Conservation (phyloP, 2,113 vertebrate genomes). For the Turdus rufiventris region DNA sequence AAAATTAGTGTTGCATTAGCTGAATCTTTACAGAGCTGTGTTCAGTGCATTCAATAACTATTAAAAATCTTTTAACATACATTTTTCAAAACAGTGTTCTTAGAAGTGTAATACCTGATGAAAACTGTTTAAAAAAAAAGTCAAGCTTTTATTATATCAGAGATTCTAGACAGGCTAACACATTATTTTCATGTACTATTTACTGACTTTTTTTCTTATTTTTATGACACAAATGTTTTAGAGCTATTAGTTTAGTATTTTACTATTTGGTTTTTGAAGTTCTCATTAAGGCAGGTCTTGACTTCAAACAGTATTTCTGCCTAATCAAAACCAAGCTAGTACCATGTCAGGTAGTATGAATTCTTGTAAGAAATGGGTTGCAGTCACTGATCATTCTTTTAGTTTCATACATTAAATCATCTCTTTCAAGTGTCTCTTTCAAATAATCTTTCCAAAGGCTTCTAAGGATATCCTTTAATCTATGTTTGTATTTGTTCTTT, state of each 20-base stretch:
- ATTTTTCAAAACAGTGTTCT: not conserved
- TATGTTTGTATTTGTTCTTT: not conserved
- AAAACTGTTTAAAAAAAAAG: not conserved
- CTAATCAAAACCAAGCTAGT: not conserved
- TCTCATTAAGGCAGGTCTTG: not conserved
- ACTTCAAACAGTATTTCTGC: not conserved
- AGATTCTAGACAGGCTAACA: not conserved
- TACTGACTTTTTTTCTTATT: not conserved
- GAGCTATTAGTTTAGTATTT: not conserved
- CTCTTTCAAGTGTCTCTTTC: not conserved
- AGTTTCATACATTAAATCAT: not conserved
- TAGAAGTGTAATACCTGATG: not conserved
- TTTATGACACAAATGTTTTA: not conserved
- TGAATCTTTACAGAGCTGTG: not conserved
- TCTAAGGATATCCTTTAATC: conserved; percentile 5
- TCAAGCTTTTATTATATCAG: not conserved
- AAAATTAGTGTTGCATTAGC: not conserved
- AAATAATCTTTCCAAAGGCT: not conserved
- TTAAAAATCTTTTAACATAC: not conserved
- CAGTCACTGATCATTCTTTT: not conserved
- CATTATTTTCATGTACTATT: not conserved
- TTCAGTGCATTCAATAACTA: not conserved
- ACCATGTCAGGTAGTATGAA: not conserved
- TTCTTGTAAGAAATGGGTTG: not conserved
- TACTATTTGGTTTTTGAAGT: not conserved